Base-by-base conservation (phyloP, 2,888 invertebrate genomes). In the Metellina segmentata region DNA sequence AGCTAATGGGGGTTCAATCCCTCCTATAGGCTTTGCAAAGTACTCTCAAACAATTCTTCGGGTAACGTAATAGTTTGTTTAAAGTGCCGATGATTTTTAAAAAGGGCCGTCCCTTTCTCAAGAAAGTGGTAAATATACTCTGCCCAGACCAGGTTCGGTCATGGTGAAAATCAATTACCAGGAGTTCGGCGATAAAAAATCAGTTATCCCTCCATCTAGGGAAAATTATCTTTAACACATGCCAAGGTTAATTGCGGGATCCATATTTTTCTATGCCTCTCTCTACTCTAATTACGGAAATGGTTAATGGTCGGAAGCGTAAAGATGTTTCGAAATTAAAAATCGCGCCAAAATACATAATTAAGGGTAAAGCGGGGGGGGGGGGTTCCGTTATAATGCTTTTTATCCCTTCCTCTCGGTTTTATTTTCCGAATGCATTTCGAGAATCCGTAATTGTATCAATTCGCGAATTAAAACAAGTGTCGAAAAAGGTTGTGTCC, bases 371-470 rank as follows among this genome's bases (percentile, higher is more conserved):
- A 75, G 48, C 7, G 7, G 49, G 19, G 52, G 52, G 34, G 7
- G 49, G 19, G 52, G 52, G 34, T 51, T 51, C 52, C 16, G n/a
- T 51, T n/a, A n/a, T 2, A 5, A 9, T 16, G 7, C 16, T 70
- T 72, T 83, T 72, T 71, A 52, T 20, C 11, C 9, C 20, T 34
- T 34, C 16, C 6, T 16, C 7, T 52, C 20, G 7, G 9, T 16
- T 53, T 52, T 51, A 49, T 69, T 49, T 8, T 52, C 6, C 11
- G 20, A 61, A 34, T 79, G 34, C 74, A 49, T 19, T 61, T 53
- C n/a, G 9, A 74, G 51, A 74, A 85, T 85, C 70, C 71, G 61
- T 71, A 71, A 71, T 87, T 79, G 86, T 79, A 79, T 87, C 86
- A 70, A 70, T 71, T 71, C 78, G 78, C 52, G 81, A 87, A 71